Evolutionary conservation across 2,113 vertebrate genomes (phyloP).

Genomic region (Dicrurus megarhynchus): DNA sequence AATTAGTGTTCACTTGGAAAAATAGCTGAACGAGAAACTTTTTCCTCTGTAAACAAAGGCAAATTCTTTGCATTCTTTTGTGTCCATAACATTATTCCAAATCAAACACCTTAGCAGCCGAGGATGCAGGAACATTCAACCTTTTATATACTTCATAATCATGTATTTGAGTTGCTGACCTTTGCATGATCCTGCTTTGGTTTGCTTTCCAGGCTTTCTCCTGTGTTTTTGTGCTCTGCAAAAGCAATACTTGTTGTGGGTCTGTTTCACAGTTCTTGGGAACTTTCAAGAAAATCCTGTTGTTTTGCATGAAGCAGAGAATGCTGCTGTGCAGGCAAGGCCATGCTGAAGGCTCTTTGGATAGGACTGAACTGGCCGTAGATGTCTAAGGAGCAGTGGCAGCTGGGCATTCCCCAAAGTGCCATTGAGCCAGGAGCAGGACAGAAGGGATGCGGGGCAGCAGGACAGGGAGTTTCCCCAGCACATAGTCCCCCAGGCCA

Average conservation of each 20-base stretch:
- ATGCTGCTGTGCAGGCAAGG: neutral
- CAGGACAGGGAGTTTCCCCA: neutral
- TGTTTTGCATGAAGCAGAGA: neutral
- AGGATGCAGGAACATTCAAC: neutral
- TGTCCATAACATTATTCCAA: neutral
- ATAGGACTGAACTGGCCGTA: rapidly evolving
- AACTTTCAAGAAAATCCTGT: neutral
- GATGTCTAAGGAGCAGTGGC: neutral
- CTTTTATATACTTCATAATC: neutral
- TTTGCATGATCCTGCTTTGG: neutral
- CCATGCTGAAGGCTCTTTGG: neutral
- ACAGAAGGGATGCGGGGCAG: neutral
- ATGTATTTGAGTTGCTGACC: neutral
- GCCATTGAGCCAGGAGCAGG: neutral
- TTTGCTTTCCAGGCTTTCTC: neutral
- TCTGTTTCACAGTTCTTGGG: neutral
- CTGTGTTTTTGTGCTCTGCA: neutral
- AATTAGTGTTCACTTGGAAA: neutral
- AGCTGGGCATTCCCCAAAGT: neutral
- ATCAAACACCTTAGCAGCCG: neutral
- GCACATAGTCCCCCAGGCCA: neutral
- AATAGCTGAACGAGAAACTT: neutral
- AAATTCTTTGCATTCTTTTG: neutral
- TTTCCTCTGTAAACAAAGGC: neutral
- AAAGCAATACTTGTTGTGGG: neutral